Conservation (phyloP, 2,888 invertebrate genomes). For the Leptinotarsa haldemani region DNA sequence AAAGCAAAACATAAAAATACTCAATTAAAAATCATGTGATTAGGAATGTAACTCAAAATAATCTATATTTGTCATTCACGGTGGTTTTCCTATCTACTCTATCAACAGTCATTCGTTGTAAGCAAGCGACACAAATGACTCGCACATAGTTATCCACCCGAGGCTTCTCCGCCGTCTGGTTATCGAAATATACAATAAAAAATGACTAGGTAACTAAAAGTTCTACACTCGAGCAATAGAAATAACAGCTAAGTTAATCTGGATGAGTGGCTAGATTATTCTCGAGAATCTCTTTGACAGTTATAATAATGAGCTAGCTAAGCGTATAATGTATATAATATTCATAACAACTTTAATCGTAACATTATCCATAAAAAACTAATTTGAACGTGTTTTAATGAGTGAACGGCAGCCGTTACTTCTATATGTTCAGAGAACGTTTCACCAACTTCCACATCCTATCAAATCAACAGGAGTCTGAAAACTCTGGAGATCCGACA, state of each 20-base stretch:
- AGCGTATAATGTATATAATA: conserved; percentile 43
- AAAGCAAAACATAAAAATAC: too few species aligned
- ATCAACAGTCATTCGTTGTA: conserved; percentile 57
- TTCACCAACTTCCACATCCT: conserved; percentile 33
- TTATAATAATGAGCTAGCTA: conserved; percentile 40
- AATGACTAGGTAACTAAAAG: conserved; percentile 52
- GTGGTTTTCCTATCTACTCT: conserved; percentile 44
- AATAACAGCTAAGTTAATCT: conserved; percentile 38
- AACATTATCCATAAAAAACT: conserved; percentile 48
- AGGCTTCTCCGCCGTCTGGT: conserved; percentile 32
- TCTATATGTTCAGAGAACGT: conserved; percentile 36
- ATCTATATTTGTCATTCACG: conserved; percentile 1
- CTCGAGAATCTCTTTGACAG: conserved; percentile 24
- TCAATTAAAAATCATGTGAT: not conserved
- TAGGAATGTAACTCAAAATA: not conserved
- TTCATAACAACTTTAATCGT: conserved; percentile 30
- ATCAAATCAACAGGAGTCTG: not conserved
- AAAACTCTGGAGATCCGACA: too few species aligned
- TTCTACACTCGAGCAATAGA: conserved; percentile 27
- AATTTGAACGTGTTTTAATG: conserved; percentile 49
- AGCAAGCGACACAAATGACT: conserved; percentile 41
- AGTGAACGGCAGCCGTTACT: conserved; percentile 59
- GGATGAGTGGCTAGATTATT: conserved; percentile 27
- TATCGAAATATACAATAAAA: conserved; percentile 47
- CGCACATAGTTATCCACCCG: conserved; percentile 12